Conservation (phyloP, 2,113 vertebrate species). For the Mirounga angustirostris region DNA sequence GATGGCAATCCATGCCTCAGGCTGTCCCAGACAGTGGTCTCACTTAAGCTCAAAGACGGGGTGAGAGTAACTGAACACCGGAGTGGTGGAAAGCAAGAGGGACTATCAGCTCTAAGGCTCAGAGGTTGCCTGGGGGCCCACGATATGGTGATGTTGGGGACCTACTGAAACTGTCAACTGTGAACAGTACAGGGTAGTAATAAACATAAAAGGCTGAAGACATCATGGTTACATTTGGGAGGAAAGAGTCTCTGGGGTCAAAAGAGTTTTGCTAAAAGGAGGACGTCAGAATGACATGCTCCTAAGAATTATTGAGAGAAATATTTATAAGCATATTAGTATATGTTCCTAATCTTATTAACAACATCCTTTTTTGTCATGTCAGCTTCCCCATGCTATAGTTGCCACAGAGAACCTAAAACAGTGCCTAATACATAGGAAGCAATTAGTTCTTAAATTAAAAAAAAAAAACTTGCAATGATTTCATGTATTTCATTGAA, state of each 20-base stretch:
- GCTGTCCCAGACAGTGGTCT: accelerated
- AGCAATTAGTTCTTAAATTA: neutral
- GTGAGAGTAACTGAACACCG: accelerated
- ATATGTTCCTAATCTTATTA: neutral
- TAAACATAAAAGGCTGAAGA: neutral
- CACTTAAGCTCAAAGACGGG: neutral
- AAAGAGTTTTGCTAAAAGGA: neutral
- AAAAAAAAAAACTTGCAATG: neutral
- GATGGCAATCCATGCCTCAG: neutral
- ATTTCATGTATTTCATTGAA: neutral
- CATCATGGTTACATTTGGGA: neutral
- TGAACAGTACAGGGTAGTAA: neutral
- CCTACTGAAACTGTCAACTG: neutral
- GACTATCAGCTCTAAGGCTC: neutral
- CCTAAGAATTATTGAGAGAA: neutral
- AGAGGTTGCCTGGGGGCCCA: neutral
- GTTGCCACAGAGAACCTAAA: too few species aligned
- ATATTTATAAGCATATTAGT: neutral
- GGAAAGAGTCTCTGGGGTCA: neutral
- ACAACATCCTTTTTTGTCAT: neutral
- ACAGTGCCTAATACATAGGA: neutral
- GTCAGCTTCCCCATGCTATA: neutral
- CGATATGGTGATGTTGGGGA: accelerated
- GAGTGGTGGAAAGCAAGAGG: neutral
- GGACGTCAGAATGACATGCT: neutral